These are phyloP conservation scores for Meta bourneti DNA, from an alignment of 2,888 invertebrate genomes.

Conservation along the genomic window DNA sequence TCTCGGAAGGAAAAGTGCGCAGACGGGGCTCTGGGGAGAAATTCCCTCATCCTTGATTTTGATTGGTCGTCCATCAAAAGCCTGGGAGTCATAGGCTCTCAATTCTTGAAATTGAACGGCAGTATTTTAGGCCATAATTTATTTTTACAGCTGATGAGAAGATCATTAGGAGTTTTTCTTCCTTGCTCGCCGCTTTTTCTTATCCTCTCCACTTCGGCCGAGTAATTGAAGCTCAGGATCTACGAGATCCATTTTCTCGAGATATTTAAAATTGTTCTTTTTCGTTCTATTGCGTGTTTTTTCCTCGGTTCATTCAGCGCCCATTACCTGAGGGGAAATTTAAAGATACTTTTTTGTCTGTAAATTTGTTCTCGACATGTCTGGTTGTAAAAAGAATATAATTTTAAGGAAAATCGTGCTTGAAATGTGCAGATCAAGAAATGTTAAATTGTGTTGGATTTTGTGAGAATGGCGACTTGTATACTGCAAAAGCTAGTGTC, in stretches of 20 bases:
- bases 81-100: slow-evolving; percentile 42
- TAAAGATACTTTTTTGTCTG: background rate
- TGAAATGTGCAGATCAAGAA: too few species aligned
- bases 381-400: background rate
- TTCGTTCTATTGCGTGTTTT: background rate
- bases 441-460: too few species aligned
- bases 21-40: slow-evolving; percentile 40
- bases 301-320: background rate
- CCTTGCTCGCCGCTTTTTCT: background rate
- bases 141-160: slow-evolving; percentile 66
- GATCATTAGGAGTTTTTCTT: slow-evolving; percentile 10
- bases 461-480: too few species aligned
- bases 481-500: too few species aligned
- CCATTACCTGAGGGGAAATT: background rate
- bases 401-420: too few species aligned
- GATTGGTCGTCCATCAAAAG: slow-evolving; percentile 76
- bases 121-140: slow-evolving; percentile 74
- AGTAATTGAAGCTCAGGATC: background rate
- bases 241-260: background rate
- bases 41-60: slow-evolving; percentile 71
- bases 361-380: background rate
- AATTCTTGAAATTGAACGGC: slow-evolving; percentile 74
- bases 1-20: slow-evolving; percentile 23
- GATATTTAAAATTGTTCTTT: slow-evolving; percentile 4
- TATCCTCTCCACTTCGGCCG: background rate